Conservation (phyloP, 2,113 vertebrate genomes). For the Illadopsis cleaveri region DNA sequence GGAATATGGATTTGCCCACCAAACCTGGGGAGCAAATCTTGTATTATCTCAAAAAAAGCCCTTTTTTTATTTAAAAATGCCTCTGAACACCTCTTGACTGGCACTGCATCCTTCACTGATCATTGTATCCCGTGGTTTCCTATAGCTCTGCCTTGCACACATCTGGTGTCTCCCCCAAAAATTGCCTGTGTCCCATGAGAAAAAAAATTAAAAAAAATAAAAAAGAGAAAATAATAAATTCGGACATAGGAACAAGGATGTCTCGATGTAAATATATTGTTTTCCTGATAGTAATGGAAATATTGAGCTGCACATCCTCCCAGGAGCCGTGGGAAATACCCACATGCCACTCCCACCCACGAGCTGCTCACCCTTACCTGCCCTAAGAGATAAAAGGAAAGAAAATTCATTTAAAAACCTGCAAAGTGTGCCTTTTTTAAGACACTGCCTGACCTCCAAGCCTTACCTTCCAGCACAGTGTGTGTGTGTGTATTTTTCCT, state of each 20-base stretch:
- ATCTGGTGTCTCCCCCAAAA: rapidly evolving
- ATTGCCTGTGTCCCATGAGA: not conserved
- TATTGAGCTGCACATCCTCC: rapidly evolving
- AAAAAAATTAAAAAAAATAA: too few species aligned
- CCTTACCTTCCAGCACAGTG: not conserved
- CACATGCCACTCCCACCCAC: rapidly evolving
- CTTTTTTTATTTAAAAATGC: not conserved
- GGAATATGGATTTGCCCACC: not conserved
- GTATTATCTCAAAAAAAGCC: not conserved
- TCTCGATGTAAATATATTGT: not conserved
- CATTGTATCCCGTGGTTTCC: rapidly evolving
- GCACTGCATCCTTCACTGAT: not conserved
- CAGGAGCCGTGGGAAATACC: not conserved
- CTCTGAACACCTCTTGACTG: not conserved
- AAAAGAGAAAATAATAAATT: not conserved
- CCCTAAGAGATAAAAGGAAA: not conserved
- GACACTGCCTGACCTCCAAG: not conserved
- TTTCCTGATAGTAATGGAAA: not conserved
- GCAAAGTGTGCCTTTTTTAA: not conserved
- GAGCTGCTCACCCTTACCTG: not conserved
- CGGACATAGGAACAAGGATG: not conserved
- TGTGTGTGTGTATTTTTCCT: not conserved
- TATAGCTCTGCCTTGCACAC: rapidly evolving
- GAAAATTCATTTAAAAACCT: not conserved
- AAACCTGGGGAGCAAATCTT: not conserved